Percentiles rank a stretch among this genome's conserved stretches.
Conservation (phyloP, 2,797 vertebrate species). For the Bufotes viridis region DNA sequence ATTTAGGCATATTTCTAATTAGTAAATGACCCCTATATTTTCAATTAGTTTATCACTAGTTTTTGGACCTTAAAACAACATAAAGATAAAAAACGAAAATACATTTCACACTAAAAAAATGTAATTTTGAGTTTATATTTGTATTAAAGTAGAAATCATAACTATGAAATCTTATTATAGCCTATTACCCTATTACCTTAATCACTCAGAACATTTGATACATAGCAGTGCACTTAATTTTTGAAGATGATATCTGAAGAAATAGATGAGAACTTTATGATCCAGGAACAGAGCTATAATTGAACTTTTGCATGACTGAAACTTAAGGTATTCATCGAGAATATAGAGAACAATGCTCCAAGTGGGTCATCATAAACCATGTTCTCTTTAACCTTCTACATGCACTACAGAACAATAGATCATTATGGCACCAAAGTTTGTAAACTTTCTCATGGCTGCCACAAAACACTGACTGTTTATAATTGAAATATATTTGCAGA, state of each 20-base stretch:
- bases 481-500: constrained; percentile 53
- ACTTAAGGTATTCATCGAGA: neutral
- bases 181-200: too few species aligned
- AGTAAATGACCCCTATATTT: too few species aligned
- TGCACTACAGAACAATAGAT: constrained; percentile 35
- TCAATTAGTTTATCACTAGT: too few species aligned
- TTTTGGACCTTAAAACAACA: too few species aligned
- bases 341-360: constrained; percentile 17
- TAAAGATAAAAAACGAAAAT: too few species aligned
- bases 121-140: too few species aligned
- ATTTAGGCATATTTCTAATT: too few species aligned
- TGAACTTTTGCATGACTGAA: neutral
- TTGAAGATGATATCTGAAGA: neutral
- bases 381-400: constrained; percentile 26
- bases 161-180: too few species aligned
- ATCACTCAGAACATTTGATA: neutral
- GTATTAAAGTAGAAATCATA: too few species aligned
- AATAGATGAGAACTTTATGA: neutral
- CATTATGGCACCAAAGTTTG: constrained; percentile 27
- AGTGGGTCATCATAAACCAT: constrained; percentile 18
- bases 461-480: constrained; percentile 48
- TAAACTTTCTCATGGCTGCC: constrained; percentile 22
- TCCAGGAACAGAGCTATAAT: neutral
- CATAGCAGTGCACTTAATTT: neutral
- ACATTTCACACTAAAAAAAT: too few species aligned